phyloP scores from a whole-genome alignment of 1,140 invertebrate species.

The Drosophila pallidifrons region DNA sequence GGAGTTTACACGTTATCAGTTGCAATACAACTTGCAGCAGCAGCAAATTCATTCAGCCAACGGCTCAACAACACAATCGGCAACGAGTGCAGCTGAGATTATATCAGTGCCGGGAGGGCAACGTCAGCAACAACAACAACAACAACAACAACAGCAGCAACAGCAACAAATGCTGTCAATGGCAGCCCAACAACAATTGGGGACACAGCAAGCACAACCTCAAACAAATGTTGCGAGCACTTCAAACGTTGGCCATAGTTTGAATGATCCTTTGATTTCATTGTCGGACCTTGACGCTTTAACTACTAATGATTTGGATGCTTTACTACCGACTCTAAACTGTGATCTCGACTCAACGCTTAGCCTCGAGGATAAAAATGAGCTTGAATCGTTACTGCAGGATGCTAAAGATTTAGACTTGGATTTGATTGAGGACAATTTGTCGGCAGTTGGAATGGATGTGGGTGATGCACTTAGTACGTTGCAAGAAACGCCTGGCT shows the following conservation, averaged over 20 bases:
- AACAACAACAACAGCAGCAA: slow-evolving; percentile 48
- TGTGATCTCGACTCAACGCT: slow-evolving; percentile 86
- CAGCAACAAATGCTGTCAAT: slow-evolving; percentile 31
- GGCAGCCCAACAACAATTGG: slow-evolving; percentile 28
- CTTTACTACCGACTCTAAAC: slow-evolving; percentile 87
- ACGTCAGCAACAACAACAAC: slow-evolving; percentile 37
- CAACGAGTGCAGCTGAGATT: slow-evolving; percentile 23
- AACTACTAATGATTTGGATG: slow-evolving; percentile 87
- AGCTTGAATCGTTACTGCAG: slow-evolving; percentile 82
- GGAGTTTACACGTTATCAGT: slow-evolving; percentile 87
- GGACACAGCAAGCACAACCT: slow-evolving; percentile 24
- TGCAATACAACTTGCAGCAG: slow-evolving; percentile 87
- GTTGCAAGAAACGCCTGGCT: slow-evolving; percentile 51
- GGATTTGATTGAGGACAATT: slow-evolving; percentile 81
- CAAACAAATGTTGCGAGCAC: slow-evolving; percentile 29
- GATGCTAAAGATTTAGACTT: slow-evolving; percentile 84
- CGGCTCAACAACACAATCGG: slow-evolving; percentile 35
- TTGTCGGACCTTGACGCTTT: slow-evolving; percentile 85
- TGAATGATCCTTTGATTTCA: slow-evolving; percentile 74
- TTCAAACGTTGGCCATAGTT: slow-evolving; percentile 38
- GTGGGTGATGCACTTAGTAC: slow-evolving; percentile 71
- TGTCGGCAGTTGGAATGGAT: slow-evolving; percentile 79
- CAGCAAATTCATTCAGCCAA: slow-evolving; percentile 78
- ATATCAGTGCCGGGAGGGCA: slow-evolving; percentile 16
- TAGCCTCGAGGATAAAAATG: slow-evolving; percentile 86